These are phyloP conservation scores for Porites australiensis DNA, from an alignment of 64 coral and sea anemone species.

Conservation along the genomic window DNA sequence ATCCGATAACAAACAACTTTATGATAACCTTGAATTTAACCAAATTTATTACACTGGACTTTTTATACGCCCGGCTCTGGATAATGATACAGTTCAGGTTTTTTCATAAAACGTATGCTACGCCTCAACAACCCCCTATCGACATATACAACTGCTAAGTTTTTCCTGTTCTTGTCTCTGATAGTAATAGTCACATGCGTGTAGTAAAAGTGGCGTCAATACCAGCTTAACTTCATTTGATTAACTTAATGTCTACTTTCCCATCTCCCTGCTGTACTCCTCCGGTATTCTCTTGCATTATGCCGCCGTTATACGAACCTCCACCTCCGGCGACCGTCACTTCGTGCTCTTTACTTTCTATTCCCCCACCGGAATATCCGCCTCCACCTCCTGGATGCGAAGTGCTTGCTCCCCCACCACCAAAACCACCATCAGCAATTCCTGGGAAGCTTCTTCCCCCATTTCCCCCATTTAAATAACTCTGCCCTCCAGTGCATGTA, in stretches of 20 bases:
- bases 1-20: too few relatives aligned
- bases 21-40: too few relatives aligned
- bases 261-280: slow-evolving; percentile 68
- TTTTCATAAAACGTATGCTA: too few relatives aligned
- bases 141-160: too few relatives aligned
- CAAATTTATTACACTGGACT: too few relatives aligned
- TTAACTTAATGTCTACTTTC: slow-evolving; percentile 55
- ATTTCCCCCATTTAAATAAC: slow-evolving; percentile 56
- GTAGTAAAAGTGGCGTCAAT: background rate
- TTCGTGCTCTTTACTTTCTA: slow-evolving; percentile 1
- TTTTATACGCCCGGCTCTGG: too few relatives aligned
- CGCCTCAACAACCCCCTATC: too few relatives aligned
- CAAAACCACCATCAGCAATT: slow-evolving; percentile 55
- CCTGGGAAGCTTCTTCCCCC: slow-evolving; percentile 22
- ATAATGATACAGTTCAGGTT: too few relatives aligned
- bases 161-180: too few relatives aligned
- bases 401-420: slow-evolving; percentile 69
- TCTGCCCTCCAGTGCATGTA: slow-evolving; percentile 2
- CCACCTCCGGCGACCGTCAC: slow-evolving; percentile 77
- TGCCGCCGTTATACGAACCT: slow-evolving; percentile 73
- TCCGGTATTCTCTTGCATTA: slow-evolving; percentile 37
- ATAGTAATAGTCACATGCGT: too few relatives aligned
- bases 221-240: background rate
- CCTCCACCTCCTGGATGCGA: slow-evolving; percentile 81
- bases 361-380: slow-evolving; percentile 86